phyloP scores from a whole-genome alignment of 2,888 invertebrate species.

The Alsophila aescularia region DNA sequence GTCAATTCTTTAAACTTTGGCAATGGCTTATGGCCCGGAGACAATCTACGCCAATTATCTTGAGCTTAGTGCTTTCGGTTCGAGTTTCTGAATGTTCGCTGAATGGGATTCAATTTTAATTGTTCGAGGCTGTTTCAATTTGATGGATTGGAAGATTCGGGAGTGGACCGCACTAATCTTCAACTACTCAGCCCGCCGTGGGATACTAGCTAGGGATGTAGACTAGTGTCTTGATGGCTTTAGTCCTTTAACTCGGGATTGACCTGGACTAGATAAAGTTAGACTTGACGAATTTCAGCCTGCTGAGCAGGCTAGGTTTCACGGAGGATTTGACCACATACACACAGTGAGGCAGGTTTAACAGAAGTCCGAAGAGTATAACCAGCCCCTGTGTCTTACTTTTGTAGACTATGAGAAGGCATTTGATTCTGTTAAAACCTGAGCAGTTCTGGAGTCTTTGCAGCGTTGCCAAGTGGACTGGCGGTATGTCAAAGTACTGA shows the following conservation, averaged over 20 bases:
- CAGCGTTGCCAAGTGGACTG: too few species aligned
- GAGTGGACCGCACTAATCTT: slow-evolving; percentile 16
- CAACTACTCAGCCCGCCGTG: slow-evolving; percentile 8
- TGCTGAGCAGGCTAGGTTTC: slow-evolving; percentile 18
- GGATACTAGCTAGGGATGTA: neutral
- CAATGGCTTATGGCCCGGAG: slow-evolving; percentile 59
- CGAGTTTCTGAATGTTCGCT: slow-evolving; percentile 45
- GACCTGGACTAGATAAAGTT: too few species aligned
- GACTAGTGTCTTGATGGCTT: slow-evolving; percentile 1
- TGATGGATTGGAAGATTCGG: slow-evolving; percentile 54
- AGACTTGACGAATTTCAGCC: too few species aligned
- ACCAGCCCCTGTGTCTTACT: too few species aligned
- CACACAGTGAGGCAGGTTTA: too few species aligned
- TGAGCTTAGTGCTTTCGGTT: slow-evolving; percentile 61
- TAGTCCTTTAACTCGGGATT: slow-evolving; percentile 18
- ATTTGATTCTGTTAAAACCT: too few species aligned
- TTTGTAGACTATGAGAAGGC: too few species aligned
- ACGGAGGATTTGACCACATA: slow-evolving; percentile 15
- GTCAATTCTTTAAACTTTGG: slow-evolving; percentile 77
- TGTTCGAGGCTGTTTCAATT: slow-evolving; percentile 45
- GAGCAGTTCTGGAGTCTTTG: too few species aligned
- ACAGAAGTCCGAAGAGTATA: too few species aligned
- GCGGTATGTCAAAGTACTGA: too few species aligned
- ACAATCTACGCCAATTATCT: slow-evolving; percentile 78
- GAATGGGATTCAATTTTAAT: slow-evolving; percentile 59